phyloP scores from a whole-genome alignment of 1,140 invertebrate genomes.

The Nasonia giraulti region DNA sequence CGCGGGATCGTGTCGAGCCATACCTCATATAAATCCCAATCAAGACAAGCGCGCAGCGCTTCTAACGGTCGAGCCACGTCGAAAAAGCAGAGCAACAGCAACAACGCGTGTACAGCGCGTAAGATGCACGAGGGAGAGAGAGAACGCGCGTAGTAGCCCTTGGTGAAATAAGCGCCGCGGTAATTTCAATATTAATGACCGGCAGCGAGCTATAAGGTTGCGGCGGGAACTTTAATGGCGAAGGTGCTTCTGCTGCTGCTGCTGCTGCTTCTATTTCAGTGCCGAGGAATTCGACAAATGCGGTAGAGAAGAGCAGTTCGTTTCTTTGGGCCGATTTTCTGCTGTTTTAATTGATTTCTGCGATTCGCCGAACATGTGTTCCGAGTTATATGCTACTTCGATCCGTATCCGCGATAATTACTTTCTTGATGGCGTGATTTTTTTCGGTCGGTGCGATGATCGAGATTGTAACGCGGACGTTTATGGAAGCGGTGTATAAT shows the following conservation, averaged over 20 bases:
- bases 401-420: background rate
- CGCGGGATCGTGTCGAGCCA: background rate
- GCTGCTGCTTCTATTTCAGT: constrained; percentile 22
- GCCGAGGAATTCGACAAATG: constrained; percentile 35
- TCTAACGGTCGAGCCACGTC: constrained; percentile 21
- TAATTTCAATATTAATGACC: constrained; percentile 47
- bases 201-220: background rate
- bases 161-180: constrained; percentile 16
- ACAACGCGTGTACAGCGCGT: background rate
- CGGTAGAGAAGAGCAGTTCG: background rate
- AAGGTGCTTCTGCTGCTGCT: constrained; percentile 13
- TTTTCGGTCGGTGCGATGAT: background rate
- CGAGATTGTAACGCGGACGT: background rate
- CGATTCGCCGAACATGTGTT: background rate
- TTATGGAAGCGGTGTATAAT: too few relatives aligned
- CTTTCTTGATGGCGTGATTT: background rate
- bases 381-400: background rate
- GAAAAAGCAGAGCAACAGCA: background rate
- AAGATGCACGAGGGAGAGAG: background rate
- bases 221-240: constrained; percentile 32
- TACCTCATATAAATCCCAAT: background rate
- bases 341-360: background rate
- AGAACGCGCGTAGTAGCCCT: background rate
- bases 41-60: background rate
- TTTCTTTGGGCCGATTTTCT: background rate